These are phyloP conservation scores for Actinemys pallida DNA, from an alignment of 2,113 vertebrate species.

Conservation along the genomic window DNA sequence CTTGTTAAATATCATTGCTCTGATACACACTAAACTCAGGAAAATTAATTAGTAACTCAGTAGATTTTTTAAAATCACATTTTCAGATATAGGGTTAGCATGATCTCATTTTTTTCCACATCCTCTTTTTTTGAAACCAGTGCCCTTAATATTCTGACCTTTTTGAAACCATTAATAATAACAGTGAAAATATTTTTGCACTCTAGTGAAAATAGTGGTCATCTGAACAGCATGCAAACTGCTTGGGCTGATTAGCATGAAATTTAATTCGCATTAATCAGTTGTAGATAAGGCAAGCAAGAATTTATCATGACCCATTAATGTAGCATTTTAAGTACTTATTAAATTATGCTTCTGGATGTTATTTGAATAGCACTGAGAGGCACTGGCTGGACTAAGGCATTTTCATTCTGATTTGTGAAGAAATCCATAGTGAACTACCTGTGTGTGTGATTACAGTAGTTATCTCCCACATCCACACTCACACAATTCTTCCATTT, in stretches of 20 bases:
- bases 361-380: not conserved
- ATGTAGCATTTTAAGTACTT: not conserved
- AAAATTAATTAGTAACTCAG: not conserved
- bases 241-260: not conserved
- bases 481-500: not conserved
- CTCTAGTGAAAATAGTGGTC: not conserved
- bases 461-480: not conserved
- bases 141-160: not conserved
- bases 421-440: not conserved
- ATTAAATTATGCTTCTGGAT: not conserved
- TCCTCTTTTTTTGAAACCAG: not conserved
- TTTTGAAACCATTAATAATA: not conserved
- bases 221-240: not conserved
- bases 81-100: not conserved
- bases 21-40: not conserved
- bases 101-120: not conserved
- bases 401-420: constrained; percentile 6
- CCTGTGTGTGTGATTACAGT: not conserved
- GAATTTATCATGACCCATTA: not conserved
- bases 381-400: not conserved
- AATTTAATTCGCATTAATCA: constrained; percentile 10
- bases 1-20: constrained; percentile 33
- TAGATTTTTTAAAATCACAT: not conserved
- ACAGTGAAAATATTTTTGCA: constrained; percentile 1
- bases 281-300: constrained; percentile 8